Evolutionary conservation across 92 coral and sea anemone species (phyloP), one percentile per base, ranked within the genome.

Genomic region (Parazoanthus darwini): DNA sequence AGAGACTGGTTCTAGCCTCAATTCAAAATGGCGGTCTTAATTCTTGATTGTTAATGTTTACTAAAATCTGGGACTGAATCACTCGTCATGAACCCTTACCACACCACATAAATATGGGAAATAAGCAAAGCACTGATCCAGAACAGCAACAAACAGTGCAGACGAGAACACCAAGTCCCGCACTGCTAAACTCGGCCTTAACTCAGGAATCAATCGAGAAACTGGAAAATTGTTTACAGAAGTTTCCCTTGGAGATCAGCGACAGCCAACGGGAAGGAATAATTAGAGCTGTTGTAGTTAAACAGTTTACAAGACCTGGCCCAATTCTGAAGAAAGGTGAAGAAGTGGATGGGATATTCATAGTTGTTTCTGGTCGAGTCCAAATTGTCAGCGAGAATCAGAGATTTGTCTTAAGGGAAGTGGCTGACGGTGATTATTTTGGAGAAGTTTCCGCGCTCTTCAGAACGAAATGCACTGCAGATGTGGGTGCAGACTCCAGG

Each of bases 401-500:
- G 76, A 85, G 89, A 88, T 89, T 85, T 86, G 92, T 93, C 14
- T 42, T 95, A 44, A 83, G 96, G 74, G 93, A 90, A 67, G 80
- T 95, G 3, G 65, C 80, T 2, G 93, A 43, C 7, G 98, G 96
- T 6, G 94, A 95, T 23, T 93, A 91, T 80, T 95, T 95, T 89
- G 98, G 98, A 33, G 98, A 95, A 71, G 94, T 93, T 33, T 93
- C 98, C 3, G 92, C 92, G 6, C 86, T 95, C 71, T 95, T 92
- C 89, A 86, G 85, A 6, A 92, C 85, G 44, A 90, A 86, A 39
- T 95, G 98, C 56, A 95, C 96, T 18, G 98, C 94, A 68, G 93
- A 92, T 68, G 96, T 93, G 39, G 86, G 90, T 39, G 90, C 92
- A 3, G 66, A 77, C 20, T 58, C 91, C 72, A 92, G 97, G 97